Percentiles rank a stretch among this genome's conserved stretches.
Evolutionary conservation across 2,888 invertebrate species (phyloP).

Genomic region (Molorchus minor): DNA sequence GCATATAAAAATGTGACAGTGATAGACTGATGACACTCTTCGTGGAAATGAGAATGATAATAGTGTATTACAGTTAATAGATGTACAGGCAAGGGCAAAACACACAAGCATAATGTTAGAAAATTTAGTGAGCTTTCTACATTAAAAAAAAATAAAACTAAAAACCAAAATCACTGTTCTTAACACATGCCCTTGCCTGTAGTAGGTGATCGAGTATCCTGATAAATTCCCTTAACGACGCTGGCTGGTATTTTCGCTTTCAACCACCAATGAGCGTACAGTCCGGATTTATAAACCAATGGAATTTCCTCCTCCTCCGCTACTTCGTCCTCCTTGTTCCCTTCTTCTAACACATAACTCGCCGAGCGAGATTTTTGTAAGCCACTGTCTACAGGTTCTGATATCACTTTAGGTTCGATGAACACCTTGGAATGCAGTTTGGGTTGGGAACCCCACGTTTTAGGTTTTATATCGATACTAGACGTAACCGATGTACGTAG

Average conservation of each 20-base stretch:
- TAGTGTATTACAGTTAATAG: constrained; percentile 31
- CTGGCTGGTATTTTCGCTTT: constrained; percentile 82
- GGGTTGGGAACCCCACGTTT: constrained; percentile 62
- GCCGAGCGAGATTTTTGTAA: constrained; percentile 55
- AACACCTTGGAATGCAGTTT: constrained; percentile 65
- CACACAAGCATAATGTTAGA: constrained; percentile 44
- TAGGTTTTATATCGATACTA: constrained; percentile 62
- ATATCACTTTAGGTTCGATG: constrained; percentile 35
- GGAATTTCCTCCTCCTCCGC: constrained; percentile 51
- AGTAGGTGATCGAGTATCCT: constrained; percentile 56
- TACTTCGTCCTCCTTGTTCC: constrained; percentile 40
- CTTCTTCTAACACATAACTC: constrained; percentile 46
- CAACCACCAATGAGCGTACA: constrained; percentile 94
- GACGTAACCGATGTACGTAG: constrained; percentile 66
- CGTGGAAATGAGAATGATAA: constrained; percentile 1
- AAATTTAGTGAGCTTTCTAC: constrained; percentile 29
- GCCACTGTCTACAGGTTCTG: constrained; percentile 15
- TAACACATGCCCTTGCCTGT: constrained; percentile 63
- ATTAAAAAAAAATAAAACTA: constrained; percentile 18
- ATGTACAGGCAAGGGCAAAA: constrained; percentile 51
- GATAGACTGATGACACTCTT: too few relatives aligned
- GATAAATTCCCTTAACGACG: constrained; percentile 64
- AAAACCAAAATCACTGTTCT: constrained; percentile 27
- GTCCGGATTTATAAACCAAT: constrained; percentile 77
- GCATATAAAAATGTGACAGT: too few relatives aligned